Percentiles rank a stretch among this genome's conserved stretches.
Evolutionary conservation across 2,797 vertebrate genomes (phyloP).

Genomic region (Characodon lateralis): DNA sequence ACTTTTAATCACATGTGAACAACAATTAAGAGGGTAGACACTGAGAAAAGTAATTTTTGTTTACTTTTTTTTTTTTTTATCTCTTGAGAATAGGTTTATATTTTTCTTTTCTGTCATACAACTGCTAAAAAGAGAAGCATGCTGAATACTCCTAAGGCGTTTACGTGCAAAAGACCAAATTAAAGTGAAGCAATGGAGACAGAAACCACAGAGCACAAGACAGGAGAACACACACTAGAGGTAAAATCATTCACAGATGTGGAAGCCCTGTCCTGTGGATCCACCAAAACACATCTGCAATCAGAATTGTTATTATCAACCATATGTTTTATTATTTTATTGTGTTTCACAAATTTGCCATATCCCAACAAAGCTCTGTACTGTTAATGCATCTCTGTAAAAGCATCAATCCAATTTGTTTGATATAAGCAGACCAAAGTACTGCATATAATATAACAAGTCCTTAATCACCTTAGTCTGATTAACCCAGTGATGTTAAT

Average conservation of each 20-base stretch:
- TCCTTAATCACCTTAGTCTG: neutral
- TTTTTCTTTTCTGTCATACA: neutral
- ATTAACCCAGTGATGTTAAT: neutral
- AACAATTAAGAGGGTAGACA: neutral
- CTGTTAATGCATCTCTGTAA: neutral
- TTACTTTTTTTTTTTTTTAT: neutral
- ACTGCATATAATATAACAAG: neutral
- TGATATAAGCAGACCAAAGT: neutral
- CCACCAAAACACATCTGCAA: neutral
- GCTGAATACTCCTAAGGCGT: neutral
- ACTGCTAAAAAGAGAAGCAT: neutral
- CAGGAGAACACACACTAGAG: neutral
- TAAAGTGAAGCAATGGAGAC: neutral
- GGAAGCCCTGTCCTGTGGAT: neutral
- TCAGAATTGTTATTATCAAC: neutral
- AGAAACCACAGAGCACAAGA: neutral
- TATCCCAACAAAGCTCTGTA: neutral
- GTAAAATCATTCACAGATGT: neutral
- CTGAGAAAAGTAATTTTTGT: neutral
- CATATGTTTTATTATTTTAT: neutral
- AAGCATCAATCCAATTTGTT: neutral
- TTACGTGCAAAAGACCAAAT: neutral
- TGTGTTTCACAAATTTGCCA: neutral
- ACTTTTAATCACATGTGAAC: neutral
- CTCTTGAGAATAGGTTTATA: neutral